phyloP scores from a whole-genome alignment of 1,140 invertebrate species.

The Drosophila lacertosa region DNA sequence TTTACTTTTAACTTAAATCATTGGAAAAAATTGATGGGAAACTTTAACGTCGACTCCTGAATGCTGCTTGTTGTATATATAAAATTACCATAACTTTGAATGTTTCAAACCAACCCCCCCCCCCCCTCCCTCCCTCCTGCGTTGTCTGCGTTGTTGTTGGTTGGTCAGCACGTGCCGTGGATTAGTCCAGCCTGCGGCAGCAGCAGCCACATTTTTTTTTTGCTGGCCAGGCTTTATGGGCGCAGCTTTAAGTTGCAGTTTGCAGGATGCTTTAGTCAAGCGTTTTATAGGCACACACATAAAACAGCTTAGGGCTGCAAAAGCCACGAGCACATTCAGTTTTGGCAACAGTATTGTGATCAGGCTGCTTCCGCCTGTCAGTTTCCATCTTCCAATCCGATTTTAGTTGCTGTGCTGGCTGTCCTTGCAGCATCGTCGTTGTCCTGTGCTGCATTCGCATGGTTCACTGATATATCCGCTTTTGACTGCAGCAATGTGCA shows the following conservation, averaged over 20 bases:
- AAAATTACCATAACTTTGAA: constrained; percentile 38
- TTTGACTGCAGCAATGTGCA: constrained; percentile 30
- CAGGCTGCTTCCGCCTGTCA: neutral
- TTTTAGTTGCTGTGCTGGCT: constrained; percentile 13
- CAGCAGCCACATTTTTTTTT: neutral
- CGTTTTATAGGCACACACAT: constrained; percentile 29
- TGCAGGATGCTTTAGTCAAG: constrained; percentile 19
- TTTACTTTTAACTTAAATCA: no score
- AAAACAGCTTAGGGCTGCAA: constrained; percentile 23
- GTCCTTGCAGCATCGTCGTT: no score
- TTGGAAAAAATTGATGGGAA: neutral
- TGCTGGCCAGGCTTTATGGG: constrained; percentile 5
- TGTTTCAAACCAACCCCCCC: no score
- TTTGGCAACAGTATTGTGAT: neutral
- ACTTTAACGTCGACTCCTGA: neutral
- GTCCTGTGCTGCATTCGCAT: neutral
- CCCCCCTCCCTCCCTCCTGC: no score
- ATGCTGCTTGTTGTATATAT: constrained; percentile 1
- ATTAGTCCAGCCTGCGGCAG: constrained; percentile 30
- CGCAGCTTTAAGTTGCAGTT: constrained; percentile 20
- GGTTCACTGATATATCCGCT: constrained; percentile 28
- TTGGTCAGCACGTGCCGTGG: constrained; percentile 42
- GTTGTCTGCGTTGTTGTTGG: constrained; percentile 16
- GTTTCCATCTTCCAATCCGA: constrained; percentile 26
- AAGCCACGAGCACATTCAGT: constrained; percentile 18